Evolutionary conservation across 2,888 invertebrate species (phyloP).

Genomic region (Ophonus ardosiacus): DNA sequence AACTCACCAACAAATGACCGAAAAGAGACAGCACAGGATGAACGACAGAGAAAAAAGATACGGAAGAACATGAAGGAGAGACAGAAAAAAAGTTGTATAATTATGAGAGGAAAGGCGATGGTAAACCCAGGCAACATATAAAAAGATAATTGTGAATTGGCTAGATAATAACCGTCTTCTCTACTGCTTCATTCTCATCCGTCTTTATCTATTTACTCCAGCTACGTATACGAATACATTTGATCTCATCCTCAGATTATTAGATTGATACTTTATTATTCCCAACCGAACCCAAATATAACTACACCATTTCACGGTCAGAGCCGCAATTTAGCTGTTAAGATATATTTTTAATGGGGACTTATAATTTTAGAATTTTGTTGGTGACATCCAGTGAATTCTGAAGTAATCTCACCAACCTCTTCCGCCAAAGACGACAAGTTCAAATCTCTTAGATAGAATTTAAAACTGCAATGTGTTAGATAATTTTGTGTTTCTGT

Average conservation of each 20-base stretch:
- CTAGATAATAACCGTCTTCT: slow-evolving; percentile 55
- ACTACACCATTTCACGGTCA: no score
- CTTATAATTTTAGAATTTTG: no score
- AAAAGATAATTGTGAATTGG: slow-evolving; percentile 60
- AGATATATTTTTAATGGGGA: no score
- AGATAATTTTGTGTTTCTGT: no score
- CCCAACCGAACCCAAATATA: background rate
- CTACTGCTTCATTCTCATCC: background rate
- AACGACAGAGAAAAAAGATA: slow-evolving; percentile 44
- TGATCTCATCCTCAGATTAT: background rate
- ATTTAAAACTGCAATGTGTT: no score
- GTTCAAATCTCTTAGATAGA: no score
- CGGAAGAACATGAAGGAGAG: slow-evolving; percentile 57
- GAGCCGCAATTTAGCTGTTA: no score
- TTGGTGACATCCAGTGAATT: no score
- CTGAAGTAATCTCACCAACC: no score
- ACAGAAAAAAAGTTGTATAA: slow-evolving; percentile 59
- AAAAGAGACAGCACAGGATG: slow-evolving; percentile 57
- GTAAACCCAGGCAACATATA: slow-evolving; percentile 47
- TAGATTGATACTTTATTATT: slow-evolving; percentile 29
- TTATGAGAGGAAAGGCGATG: slow-evolving; percentile 56
- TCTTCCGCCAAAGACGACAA: no score
- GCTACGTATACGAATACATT: background rate
- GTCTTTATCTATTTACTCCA: background rate
- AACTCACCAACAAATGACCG: slow-evolving; percentile 57